phyloP scores from a whole-genome alignment of 1,140 invertebrate species.

The Rhopalosiphum padi region DNA sequence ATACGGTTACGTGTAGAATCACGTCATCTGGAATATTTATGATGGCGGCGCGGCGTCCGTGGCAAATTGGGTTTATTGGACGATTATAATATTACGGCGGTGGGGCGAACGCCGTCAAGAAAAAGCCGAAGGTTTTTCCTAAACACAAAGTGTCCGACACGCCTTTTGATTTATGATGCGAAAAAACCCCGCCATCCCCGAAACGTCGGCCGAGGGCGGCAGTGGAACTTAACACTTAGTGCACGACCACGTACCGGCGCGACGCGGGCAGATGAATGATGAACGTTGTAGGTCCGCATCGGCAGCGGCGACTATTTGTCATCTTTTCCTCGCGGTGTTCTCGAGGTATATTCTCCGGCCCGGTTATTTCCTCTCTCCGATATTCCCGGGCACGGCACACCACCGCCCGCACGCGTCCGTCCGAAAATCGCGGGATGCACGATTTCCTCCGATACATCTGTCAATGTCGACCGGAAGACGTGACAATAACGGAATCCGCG shows the following conservation, averaged over 20 bases:
- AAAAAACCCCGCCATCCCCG: neutral
- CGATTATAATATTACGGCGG: constrained; percentile 22
- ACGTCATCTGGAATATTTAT: constrained; percentile 29
- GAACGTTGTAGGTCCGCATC: constrained; percentile 6
- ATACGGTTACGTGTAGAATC: constrained; percentile 1
- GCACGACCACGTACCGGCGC: constrained; percentile 31
- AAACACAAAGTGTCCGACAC: constrained; percentile 32
- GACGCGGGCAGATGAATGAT: constrained; percentile 42
- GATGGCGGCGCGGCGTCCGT: constrained; percentile 15
- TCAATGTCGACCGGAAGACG: constrained; percentile 40
- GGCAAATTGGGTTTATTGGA: constrained; percentile 47
- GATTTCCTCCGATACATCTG: neutral
- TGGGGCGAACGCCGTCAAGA: neutral
- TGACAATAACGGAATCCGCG: constrained; percentile 25
- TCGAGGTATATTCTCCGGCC: neutral
- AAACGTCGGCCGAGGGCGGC: neutral
- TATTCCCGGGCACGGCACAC: neutral
- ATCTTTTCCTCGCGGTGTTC: neutral
- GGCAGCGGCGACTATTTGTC: constrained; percentile 40
- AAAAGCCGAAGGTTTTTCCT: constrained; percentile 40
- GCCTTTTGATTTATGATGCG: constrained; percentile 41
- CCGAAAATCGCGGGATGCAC: neutral
- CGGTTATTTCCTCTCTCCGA: neutral
- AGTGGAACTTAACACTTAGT: constrained; percentile 42
- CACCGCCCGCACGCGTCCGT: neutral